A percentile compares a stretch with the other conserved stretches of the same genome.
Conservation (phyloP, 2,888 invertebrate genomes). For the Hyalella azteca region DNA sequence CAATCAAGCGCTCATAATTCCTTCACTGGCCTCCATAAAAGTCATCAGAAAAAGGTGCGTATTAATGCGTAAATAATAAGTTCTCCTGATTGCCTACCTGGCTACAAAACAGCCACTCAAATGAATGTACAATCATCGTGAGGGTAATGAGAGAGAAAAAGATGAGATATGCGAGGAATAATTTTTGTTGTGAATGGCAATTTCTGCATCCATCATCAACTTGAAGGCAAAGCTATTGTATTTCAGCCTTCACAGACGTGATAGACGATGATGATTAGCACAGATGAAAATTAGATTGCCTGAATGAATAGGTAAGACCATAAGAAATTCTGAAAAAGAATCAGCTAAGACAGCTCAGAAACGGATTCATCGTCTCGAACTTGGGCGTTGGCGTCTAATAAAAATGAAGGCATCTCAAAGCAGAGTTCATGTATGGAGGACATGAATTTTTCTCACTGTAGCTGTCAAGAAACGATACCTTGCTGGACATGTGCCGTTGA, state of each 20-base stretch:
- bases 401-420: neutral
- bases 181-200: too few relatives aligned
- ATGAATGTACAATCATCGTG: neutral
- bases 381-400: neutral
- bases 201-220: too few relatives aligned
- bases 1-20: too few relatives aligned
- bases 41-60: neutral
- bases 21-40: neutral
- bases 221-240: too few relatives aligned
- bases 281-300: too few relatives aligned
- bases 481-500: neutral
- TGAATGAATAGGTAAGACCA: too few relatives aligned
- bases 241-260: too few relatives aligned
- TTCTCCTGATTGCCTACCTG: neutral
- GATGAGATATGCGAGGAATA: too few relatives aligned
- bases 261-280: too few relatives aligned
- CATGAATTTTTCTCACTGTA: neutral
- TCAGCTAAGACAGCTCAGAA: too few relatives aligned
- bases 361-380: neutral
- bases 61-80: neutral
- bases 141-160: neutral
- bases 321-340: too few relatives aligned
- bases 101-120: neutral
- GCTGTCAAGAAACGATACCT: conserved; percentile 7
- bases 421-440: neutral